Evolutionary conservation across 2,797 vertebrate species (phyloP), one percentile per base, ranked within the genome.

Genomic region (Takifugu rubripes): DNA sequence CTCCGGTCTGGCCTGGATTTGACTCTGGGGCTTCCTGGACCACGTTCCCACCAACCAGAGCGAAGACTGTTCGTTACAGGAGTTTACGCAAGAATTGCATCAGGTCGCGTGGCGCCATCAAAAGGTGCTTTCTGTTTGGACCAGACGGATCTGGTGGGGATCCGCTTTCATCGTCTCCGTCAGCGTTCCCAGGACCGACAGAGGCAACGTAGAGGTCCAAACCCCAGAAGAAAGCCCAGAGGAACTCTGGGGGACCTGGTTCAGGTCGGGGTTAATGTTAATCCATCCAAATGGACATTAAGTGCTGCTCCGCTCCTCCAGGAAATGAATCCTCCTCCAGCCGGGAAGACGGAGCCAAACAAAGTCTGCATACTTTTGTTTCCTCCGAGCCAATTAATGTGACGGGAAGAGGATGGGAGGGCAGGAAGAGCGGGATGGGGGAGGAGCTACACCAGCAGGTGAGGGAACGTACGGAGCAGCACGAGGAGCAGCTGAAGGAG

Each of bases 301-400:
- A 84, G 74, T 70, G 64, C 53, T 27, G 61, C 64, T 21, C 21
- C 1, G 49, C 68, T 71, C 70, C 77, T 75, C 70, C 2, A n/a
- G 62, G 74, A 65, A 77, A 84, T 85, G 83, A 72, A 83, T 86
- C 84, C 74, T 74, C 50, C 44, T 43, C 47, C 70, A 78, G 77
- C 51, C 54, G 0, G 59, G 72, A 40, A 56, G 58, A 64, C 59
- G 70, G 58, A 31, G 62, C 76, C 75, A 73, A 75, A 27, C 26
- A 27, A 21, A 81, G 80, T 77, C 80, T 79, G 70, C 66, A 81
- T 83, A 21, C 21, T 54, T 63, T 77, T 69, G 6, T 74, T 64
- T 79, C 17, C 65, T 25, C 65, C 43, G 59, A 79, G 61, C 73
- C 83, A 86, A 87, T 88, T 86, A 88, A 62, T 12, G 42, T 71